phyloP scores from a whole-genome alignment of 2,113 vertebrate genomes.

The Chamaetylas fuelleborni region DNA sequence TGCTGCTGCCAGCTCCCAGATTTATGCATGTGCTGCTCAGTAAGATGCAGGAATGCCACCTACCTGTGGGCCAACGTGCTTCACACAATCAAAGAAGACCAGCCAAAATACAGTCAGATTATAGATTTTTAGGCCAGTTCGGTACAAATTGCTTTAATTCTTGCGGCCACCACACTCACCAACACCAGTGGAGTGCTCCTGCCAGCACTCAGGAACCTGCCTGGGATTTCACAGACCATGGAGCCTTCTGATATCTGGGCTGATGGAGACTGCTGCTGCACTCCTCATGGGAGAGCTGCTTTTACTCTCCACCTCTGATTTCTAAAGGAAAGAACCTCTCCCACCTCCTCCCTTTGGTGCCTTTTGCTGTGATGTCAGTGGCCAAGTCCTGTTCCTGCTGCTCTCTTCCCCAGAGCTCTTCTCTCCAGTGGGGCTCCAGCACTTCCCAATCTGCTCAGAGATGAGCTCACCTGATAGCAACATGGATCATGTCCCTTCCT shows the following conservation, averaged over 20 bases:
- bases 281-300: neutral
- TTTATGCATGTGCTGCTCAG: neutral
- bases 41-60: neutral
- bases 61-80: neutral
- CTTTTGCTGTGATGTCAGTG: neutral
- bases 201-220: neutral
- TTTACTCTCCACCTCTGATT: neutral
- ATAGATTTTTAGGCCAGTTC: neutral
- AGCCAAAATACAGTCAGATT: neutral
- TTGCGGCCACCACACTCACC: accelerated
- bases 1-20: neutral
- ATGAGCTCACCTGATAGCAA: accelerated
- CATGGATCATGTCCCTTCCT: neutral
- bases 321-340: neutral
- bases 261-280: neutral
- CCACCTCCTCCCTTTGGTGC: neutral
- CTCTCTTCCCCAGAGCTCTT: neutral
- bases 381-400: neutral
- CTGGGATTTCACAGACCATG: neutral
- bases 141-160: neutral
- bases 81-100: neutral
- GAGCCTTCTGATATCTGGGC: neutral
- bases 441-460: neutral
- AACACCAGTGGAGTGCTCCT: accelerated
- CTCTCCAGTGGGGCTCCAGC: neutral